Evolutionary conservation across 2,797 vertebrate genomes (phyloP).

Genomic region (Jordanella pulchra): DNA sequence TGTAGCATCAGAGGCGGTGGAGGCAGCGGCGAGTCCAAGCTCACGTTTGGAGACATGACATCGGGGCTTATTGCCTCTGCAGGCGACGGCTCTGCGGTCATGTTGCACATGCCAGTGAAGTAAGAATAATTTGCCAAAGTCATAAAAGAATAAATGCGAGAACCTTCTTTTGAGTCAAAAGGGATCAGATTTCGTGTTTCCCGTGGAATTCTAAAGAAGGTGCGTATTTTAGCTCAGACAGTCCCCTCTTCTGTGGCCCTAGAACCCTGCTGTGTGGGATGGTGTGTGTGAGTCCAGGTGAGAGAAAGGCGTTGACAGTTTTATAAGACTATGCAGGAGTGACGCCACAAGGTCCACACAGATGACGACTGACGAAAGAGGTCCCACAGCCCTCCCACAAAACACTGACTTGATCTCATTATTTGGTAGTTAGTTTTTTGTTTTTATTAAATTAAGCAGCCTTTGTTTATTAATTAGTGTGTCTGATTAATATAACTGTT

Average conservation of each 20-base stretch:
- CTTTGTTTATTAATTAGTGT: neutral
- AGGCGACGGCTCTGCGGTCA: conserved; percentile 86
- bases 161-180: conserved; percentile 26
- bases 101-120: conserved; percentile 90
- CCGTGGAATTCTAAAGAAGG: conserved; percentile 4
- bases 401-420: neutral
- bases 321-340: conserved; percentile 76
- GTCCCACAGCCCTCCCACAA: conserved; percentile 16
- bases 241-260: conserved; percentile 18
- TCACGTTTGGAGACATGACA: conserved; percentile 78
- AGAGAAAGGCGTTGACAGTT: conserved; percentile 74
- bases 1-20: conserved; percentile 72
- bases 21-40: conserved; percentile 79
- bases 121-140: conserved; percentile 88
- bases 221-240: conserved; percentile 10
- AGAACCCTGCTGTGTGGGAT: conserved; percentile 37
- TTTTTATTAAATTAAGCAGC: neutral
- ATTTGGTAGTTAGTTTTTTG: rapidly evolving
- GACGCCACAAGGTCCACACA: conserved; percentile 69
- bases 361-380: conserved; percentile 65
- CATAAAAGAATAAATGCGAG: conserved; percentile 82
- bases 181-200: conserved; percentile 2
- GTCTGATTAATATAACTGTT: neutral
- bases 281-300: conserved; percentile 78
- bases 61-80: conserved; percentile 81